Base-by-base conservation (phyloP, 2,113 vertebrate species). In the Scortum barcoo region DNA sequence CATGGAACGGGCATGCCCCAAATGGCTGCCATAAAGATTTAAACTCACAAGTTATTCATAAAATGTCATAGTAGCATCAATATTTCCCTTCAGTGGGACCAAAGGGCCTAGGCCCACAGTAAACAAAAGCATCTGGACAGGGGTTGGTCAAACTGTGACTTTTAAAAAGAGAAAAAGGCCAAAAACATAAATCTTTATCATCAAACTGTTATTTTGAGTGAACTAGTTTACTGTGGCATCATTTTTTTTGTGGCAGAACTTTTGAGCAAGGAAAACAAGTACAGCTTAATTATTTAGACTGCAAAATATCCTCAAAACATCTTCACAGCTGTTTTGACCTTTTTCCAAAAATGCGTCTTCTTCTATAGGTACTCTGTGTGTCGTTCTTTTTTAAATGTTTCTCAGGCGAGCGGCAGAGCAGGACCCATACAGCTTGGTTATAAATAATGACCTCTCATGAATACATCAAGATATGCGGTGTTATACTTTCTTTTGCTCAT, bases 381-480 rank as follows among this genome's bases (percentile, higher is more conserved):
- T 71, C 1, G 3, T 9, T 42, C 17, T n/a, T 51, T 67, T 54
- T 38, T 3, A 38, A 36, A 46, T 22, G 30, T 40, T 81, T 67
- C 22, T 60, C 24, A 61, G 51, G 44, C 54, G 3, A 33, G 5
- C 26, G 50, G 51, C 7, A 6, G 56, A 68, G 30, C 36, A 22
- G 48, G 30, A 51, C 5, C 66, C 26, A 5, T 38, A 30, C 42
- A 72, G 58, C 63, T 24, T 0, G 3, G n/a, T 62, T 13, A 88
- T 82, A 80, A 85, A 86, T 90, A 77, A 85, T 85, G 63, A 73
- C 26, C 30, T 38, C 71, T 80, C 74, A 82, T 86, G 62, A 84
- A 88, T 78, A 58, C 46, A 65, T 11, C 53, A 82, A 72, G 17
- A 66, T 50, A 40, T 61, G 51, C 16, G 0, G 57, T 40, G 48